Base-by-base conservation (phyloP, 2,888 invertebrate genomes). In the Parnassius apollo region DNA sequence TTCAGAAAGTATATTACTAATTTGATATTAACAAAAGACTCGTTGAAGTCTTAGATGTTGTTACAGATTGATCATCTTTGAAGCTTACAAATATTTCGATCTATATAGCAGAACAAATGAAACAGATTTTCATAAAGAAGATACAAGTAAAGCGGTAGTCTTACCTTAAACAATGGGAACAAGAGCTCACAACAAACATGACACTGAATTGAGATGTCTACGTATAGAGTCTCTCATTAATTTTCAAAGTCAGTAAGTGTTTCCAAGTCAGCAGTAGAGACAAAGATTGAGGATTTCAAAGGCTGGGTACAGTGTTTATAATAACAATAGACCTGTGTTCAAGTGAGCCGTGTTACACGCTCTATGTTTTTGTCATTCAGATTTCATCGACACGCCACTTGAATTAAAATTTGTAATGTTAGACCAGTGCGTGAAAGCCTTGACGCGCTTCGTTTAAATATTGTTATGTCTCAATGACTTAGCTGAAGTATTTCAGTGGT, bases 141-240 rank as follows among this genome's bases (percentile, higher is more conserved):
- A 22, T 53, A 42, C 9, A 46, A 57, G 57, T 18, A n/a, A 57
- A 56, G 53, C 59, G 49, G 53, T 55, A 59, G 55, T 42, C 51
- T n/a, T 13, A 55, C 9, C 44, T 12, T 9, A n/a, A 7, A 57
- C 57, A 64, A 60, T 61, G 25, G 63, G 65, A 68, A 69, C 70
- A 67, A 35, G 60, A 25, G 44, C 50, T 13, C 56, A 63, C 67
- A 67, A 68, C 66, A 71, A 66, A 66, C 67, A 65, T 11, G 18
- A 45, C 9, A 57, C 64, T 68, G 77, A 72, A 85, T 83, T 83
- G 80, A 86, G 84, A 81, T 74, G 79, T 82, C 74, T 74, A 57
- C 58, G 65, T 57, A 80, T 81, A 85, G 81, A 80, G 82, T 73
- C 64, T 73, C 83, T 87, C 86, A 86, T 88, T 88, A 88, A 88